A percentile compares a stretch with the other conserved stretches of the same genome.
Conservation (phyloP, 2,113 vertebrate genomes). For the Oreotrochilus melanogaster region DNA sequence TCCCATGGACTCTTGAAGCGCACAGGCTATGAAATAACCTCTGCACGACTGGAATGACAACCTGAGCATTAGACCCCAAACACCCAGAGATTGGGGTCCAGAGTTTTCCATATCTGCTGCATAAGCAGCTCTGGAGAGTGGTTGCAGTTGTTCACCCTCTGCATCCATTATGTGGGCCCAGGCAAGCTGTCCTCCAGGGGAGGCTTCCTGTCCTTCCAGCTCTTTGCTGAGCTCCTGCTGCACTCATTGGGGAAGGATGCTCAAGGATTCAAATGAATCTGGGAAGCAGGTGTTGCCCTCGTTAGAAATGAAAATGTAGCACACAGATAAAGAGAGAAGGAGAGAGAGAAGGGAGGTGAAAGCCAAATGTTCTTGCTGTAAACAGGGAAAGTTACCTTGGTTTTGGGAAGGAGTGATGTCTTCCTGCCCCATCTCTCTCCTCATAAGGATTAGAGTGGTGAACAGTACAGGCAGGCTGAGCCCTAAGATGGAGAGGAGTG, state of each 20-base stretch:
- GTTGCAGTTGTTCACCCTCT: background rate
- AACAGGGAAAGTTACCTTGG: background rate
- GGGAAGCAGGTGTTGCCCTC: slow-evolving; percentile 51
- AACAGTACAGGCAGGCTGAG: background rate
- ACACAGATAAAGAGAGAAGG: background rate
- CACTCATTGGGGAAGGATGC: background rate
- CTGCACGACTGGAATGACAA: background rate
- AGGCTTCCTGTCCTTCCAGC: background rate
- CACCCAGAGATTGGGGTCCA: background rate
- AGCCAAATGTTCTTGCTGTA: background rate
- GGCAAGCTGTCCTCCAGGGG: background rate
- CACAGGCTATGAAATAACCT: background rate
- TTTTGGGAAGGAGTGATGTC: background rate
- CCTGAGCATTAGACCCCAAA: background rate
- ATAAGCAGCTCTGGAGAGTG: background rate
- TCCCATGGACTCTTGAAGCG: background rate
- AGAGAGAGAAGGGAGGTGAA: background rate
- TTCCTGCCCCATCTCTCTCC: background rate
- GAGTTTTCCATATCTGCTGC: background rate
- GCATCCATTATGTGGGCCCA: background rate
- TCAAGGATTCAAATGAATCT: background rate
- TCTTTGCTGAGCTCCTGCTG: background rate
- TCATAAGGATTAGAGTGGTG: background rate
- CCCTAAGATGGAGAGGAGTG: background rate
- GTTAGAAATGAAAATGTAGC: slow-evolving; percentile 26